Base-by-base conservation (phyloP, 2,888 invertebrate species). In the Anagyrus pseudococci region DNA sequence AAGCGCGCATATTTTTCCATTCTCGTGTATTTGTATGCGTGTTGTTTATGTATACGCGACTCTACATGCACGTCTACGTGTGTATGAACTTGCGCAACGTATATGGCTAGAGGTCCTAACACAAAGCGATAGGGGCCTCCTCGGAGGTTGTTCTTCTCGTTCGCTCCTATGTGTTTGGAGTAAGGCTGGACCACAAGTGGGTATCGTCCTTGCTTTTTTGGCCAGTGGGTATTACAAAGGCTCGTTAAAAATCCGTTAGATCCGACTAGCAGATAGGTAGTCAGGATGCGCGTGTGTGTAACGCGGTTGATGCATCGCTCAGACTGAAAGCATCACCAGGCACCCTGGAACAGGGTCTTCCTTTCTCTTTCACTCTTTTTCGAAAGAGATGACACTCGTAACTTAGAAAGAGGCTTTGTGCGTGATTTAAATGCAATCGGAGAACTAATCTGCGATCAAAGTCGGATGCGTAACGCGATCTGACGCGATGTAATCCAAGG, bases 231-330 rank as follows among this genome's bases (percentile, higher is more conserved):
- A n/a, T n/a, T n/a, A 78, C 78, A 77, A 78, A 78, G 76, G 77
- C 75, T 78, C 77, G 77, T 78, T 78, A 75, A 78, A 78, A 78
- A 77, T 78, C 77, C 78, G 78, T 78, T 78, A 78, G 78, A 79
- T 78, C 70, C 71, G 75, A 70, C 71, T 75, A 78, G 75, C 78
- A 78, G 78, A 78, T 78, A 78, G 71, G 72, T 37, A 15, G 33
- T 15, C 8, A 37, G 4, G 3, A 8, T 8, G 15, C 67, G 68
- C 68, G 70, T 68, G 68, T 69, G 68, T 70, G 68, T 67, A 69
- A 69, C 66, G 71, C 70, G 71, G 69, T 70, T 70, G 43, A 17
- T 7, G 33, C 49, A 29, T 29, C 4, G 6, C 4, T 29, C 10
- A 4, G 29, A 4, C 6, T 29, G 43, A n/a, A 37, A 8, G 43